Conservation (phyloP, 2,888 invertebrate genomes). For the Ichneumoninae sp. region DNA sequence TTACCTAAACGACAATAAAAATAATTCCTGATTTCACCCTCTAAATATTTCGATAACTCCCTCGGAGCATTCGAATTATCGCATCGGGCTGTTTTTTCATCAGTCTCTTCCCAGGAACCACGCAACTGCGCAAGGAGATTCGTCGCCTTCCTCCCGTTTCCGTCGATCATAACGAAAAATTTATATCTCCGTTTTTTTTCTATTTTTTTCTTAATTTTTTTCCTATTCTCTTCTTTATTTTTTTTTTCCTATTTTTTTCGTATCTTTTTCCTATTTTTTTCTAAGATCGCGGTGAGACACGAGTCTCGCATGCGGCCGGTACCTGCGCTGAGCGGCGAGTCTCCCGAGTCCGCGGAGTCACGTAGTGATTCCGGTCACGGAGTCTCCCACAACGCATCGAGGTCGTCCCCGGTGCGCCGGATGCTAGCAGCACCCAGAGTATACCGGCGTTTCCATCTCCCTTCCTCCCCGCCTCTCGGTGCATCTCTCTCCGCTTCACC, state of each 20-base stretch:
- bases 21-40: background rate
- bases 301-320: slow-evolving; percentile 21
- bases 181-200: background rate
- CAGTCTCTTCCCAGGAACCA: too few species aligned
- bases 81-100: too few species aligned
- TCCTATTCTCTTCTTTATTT: too few species aligned
- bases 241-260: too few species aligned
- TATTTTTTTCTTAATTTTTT: too few species aligned
- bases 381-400: slow-evolving; percentile 81
- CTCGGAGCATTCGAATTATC: too few species aligned
- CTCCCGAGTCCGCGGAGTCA: slow-evolving; percentile 47
- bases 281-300: slow-evolving; percentile 15
- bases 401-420: slow-evolving; percentile 78
- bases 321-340: slow-evolving; percentile 12
- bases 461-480: slow-evolving; percentile 10
- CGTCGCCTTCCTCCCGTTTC: too few species aligned
- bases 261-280: too few species aligned
- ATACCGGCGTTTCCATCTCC: slow-evolving; percentile 44
- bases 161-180: too few species aligned
- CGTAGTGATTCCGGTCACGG: slow-evolving; percentile 81
- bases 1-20: background rate
- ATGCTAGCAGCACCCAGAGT: slow-evolving; percentile 69
- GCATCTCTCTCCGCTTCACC: background rate
- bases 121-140: too few species aligned
- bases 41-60: too few species aligned